Evolutionary conservation across 2,113 vertebrate species (phyloP).

Genomic region (Platycercus adscitus): DNA sequence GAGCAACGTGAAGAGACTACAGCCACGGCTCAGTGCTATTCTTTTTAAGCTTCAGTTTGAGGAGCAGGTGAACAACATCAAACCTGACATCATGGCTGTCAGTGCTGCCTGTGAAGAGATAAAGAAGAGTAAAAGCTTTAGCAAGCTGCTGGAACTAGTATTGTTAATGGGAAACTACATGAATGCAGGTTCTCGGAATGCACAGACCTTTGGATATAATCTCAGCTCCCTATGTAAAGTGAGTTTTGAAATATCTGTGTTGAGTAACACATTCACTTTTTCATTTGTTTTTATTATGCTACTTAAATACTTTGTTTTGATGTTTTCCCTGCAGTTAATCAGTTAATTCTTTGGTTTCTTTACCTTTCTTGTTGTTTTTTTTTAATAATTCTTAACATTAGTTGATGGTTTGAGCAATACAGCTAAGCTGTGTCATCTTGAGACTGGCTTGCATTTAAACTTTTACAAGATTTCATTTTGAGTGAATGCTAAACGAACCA

Average conservation of each 20-base stretch:
- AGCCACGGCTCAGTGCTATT: slow-evolving; percentile 91
- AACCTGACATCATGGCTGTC: slow-evolving; percentile 94
- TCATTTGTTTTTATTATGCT: not conserved
- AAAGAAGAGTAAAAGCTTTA: slow-evolving; percentile 90
- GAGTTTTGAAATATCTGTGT: slow-evolving; percentile 60
- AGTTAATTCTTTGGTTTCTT: not conserved
- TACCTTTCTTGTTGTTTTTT: not conserved
- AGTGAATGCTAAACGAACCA: not conserved
- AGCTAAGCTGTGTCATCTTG: not conserved
- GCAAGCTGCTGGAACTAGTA: slow-evolving; percentile 91
- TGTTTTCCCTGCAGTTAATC: not conserved
- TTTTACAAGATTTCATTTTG: not conserved
- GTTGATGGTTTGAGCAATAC: not conserved
- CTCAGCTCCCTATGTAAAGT: slow-evolving; percentile 98
- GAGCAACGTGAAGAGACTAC: slow-evolving; percentile 91
- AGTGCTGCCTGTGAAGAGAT: slow-evolving; percentile 92
- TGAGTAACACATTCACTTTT: not conserved
- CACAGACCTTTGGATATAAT: slow-evolving; percentile 93
- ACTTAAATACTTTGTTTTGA: not conserved
- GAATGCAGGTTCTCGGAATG: slow-evolving; percentile 96
- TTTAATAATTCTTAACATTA: not conserved
- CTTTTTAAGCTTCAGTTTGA: slow-evolving; percentile 98
- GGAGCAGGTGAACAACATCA: slow-evolving; percentile 94
- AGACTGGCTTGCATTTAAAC: not conserved
- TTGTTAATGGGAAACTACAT: slow-evolving; percentile 97